Evolutionary conservation across 2,888 invertebrate species (phyloP).

Genomic region (Hemithea aestivaria): DNA sequence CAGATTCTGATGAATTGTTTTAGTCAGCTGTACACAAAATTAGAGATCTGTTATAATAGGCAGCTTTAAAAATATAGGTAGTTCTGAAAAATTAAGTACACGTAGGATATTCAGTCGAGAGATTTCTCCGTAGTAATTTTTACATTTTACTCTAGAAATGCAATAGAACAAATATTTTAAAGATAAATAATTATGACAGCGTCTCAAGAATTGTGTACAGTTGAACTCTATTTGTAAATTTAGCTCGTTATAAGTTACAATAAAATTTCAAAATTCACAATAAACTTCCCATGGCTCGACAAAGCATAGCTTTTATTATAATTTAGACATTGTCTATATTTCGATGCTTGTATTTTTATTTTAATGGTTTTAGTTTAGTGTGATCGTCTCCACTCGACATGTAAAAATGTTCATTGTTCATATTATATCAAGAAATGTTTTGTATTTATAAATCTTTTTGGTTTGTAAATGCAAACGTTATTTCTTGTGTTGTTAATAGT

Average conservation of each 20-base stretch:
- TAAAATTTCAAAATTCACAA: no score
- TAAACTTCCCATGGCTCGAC: conserved; percentile 7
- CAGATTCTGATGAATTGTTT: conserved; percentile 10
- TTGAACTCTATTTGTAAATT: no score
- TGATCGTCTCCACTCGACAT: conserved; percentile 26
- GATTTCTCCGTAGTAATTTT: no score
- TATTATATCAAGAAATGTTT: conserved; percentile 20
- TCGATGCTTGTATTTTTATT: conserved; percentile 33
- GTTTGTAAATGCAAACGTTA: conserved; percentile 21
- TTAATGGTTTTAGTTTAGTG: conserved; percentile 28
- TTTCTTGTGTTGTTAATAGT: conserved; percentile 20
- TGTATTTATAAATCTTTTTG: conserved; percentile 10
- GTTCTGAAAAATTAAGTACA: no score
- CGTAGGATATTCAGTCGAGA: no score
- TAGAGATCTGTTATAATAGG: no score
- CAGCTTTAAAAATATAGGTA: no score
- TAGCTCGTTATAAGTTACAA: neutral
- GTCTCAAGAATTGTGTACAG: no score
- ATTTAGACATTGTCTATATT: conserved; percentile 32
- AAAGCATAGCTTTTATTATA: conserved; percentile 32
- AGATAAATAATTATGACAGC: no score
- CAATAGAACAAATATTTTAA: no score
- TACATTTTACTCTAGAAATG: no score
- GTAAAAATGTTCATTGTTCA: conserved; percentile 33
- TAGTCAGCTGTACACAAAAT: neutral